A percentile compares a stretch with the other conserved stretches of the same genome.
These are phyloP conservation scores for Ferrisia virgata DNA, from an alignment of 2,888 invertebrate genomes.

Conservation along the genomic window DNA sequence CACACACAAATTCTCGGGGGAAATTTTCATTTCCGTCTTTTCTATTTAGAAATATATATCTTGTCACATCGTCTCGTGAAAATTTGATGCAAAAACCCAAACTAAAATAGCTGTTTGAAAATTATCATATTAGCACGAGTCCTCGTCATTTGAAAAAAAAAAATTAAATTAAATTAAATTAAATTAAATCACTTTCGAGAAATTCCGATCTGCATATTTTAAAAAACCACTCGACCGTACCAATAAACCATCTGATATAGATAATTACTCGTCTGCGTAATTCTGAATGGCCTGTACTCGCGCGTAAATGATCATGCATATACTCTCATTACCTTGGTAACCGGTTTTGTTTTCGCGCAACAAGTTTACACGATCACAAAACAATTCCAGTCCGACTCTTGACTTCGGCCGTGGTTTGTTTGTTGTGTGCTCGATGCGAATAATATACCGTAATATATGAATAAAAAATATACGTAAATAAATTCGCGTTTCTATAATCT, in stretches of 20 bases:
- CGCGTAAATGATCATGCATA: not conserved
- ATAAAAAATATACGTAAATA: not conserved
- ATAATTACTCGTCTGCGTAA: not conserved
- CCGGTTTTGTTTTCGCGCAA: conserved; percentile 4
- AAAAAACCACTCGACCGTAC: not conserved
- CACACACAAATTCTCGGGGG: no score
- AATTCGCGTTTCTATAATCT: not conserved
- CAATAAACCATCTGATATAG: not conserved
- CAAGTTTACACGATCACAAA: not conserved
- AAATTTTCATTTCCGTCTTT: no score
- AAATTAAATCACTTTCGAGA: not conserved
- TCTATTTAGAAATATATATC: no score
- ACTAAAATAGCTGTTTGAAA: no score
- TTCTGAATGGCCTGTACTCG: not conserved
- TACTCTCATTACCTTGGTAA: conserved; percentile 32
- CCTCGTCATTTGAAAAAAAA: no score
- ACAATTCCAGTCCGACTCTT: conserved; percentile 21
- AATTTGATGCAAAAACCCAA: no score
- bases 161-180: no score
- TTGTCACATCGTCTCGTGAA: no score
- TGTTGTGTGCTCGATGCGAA: not conserved
- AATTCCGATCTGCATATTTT: not conserved
- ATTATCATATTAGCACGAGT: no score
- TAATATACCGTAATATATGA: no score
- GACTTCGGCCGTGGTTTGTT: conserved; percentile 21